These are phyloP conservation scores for Solen grandis DNA, from an alignment of 1,140 invertebrate genomes.

Conservation along the genomic window DNA sequence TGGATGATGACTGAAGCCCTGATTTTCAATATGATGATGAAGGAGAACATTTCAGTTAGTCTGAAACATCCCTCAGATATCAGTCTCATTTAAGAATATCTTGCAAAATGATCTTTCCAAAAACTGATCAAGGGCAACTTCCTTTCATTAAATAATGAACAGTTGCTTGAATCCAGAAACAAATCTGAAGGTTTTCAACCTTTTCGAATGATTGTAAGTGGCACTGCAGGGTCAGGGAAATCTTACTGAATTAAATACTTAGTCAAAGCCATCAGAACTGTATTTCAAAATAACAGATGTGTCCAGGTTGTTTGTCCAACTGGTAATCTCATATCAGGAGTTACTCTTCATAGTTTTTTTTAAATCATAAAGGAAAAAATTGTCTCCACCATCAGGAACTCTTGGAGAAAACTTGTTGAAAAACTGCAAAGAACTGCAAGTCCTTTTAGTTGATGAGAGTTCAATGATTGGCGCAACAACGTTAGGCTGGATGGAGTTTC, in stretches of 20 bases:
- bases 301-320: constrained; percentile 59
- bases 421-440: constrained; percentile 39
- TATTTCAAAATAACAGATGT: constrained; percentile 49
- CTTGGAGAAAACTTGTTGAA: constrained; percentile 36
- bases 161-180: constrained; percentile 1
- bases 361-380: constrained; percentile 54
- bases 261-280: constrained; percentile 31
- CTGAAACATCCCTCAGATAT: constrained; percentile 6
- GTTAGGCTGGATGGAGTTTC: constrained; percentile 60
- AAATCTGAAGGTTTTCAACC: constrained; percentile 9
- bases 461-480: constrained; percentile 57
- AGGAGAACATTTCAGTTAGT: constrained; percentile 45
- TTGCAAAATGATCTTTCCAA: not conserved
- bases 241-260: constrained; percentile 55
- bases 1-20: not conserved
- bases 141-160: constrained; percentile 27
- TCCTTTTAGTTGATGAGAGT: constrained; percentile 61
- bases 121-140: not conserved
- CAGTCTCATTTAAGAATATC: not conserved
- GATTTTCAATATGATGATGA: constrained; percentile 58
- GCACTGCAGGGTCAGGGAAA: constrained; percentile 54
- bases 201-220: constrained; percentile 49
- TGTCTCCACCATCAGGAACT: constrained; percentile 36
- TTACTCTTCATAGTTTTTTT: constrained; percentile 54
- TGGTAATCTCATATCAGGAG: constrained; percentile 58